Evolutionary conservation across 2,113 vertebrate species (phyloP).

Genomic region (Lycocorax pyrrhopterus): DNA sequence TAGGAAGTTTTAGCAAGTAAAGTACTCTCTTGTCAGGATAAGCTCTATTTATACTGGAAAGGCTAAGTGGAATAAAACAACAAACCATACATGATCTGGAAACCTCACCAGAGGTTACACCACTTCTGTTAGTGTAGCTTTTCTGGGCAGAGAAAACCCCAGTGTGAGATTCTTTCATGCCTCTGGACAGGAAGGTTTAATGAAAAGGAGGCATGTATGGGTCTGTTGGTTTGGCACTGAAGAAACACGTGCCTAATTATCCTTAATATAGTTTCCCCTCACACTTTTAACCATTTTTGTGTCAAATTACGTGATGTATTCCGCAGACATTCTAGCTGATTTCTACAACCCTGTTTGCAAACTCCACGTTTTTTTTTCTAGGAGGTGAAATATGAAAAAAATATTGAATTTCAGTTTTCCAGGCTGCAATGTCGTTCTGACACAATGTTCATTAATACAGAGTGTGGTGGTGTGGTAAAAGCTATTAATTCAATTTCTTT

Average conservation of each 20-base stretch:
- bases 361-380: neutral
- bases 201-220: neutral
- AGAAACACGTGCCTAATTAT: neutral
- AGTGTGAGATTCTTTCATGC: neutral
- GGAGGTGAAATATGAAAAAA: neutral
- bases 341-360: neutral
- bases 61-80: constrained; percentile 16
- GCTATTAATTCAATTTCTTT: constrained; percentile 28
- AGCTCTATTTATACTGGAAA: constrained; percentile 6
- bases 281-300: neutral
- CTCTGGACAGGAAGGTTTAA: neutral
- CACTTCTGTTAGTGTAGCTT: neutral
- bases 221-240: neutral
- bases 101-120: neutral
- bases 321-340: neutral
- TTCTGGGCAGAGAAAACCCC: neutral
- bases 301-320: neutral
- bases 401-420: neutral
- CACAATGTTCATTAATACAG: neutral
- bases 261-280: neutral
- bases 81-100: neutral
- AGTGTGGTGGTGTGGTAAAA: constrained; percentile 9
- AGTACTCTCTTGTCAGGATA: neutral
- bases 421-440: neutral
- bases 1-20: constrained; percentile 1